phyloP scores from a whole-genome alignment of 2,797 vertebrate genomes.

The Sylvilagus floridanus region DNA sequence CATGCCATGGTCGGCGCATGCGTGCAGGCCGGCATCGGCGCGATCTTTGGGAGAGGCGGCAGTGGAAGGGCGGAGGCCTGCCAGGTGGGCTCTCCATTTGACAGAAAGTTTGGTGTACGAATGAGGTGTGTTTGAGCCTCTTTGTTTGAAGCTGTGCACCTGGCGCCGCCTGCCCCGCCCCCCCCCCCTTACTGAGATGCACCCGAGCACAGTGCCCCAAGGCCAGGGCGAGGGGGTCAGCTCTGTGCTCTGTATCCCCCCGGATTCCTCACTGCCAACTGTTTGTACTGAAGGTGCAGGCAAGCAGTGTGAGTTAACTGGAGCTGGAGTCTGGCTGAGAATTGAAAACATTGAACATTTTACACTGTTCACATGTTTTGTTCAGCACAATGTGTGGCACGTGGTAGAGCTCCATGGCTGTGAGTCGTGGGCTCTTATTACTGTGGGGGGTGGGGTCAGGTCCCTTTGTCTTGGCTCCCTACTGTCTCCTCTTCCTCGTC shows the following conservation, averaged over 20 bases:
- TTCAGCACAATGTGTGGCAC: not conserved
- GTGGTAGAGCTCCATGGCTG: not conserved
- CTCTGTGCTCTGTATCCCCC: not conserved
- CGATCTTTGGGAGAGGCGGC: not conserved
- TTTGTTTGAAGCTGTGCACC: not conserved
- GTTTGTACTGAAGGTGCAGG: not conserved
- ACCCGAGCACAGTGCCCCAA: not conserved
- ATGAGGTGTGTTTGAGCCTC: not conserved
- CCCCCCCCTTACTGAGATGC: not conserved
- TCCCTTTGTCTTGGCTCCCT: not conserved
- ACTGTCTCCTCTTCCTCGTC: not conserved
- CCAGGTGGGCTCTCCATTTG: not conserved
- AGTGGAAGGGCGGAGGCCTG: not conserved
- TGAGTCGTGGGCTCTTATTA: not conserved
- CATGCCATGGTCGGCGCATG: not conserved
- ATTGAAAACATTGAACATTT: not conserved
- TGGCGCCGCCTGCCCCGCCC: not conserved
- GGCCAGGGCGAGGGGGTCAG: no score
- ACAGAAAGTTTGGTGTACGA: not conserved
- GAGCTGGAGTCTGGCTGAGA: not conserved
- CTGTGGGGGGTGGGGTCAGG: not conserved
- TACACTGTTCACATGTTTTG: not conserved
- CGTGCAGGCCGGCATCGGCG: not conserved
- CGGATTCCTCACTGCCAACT: not conserved
- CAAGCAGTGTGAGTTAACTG: not conserved